Evolutionary conservation across 2,113 vertebrate species (phyloP).

Genomic region (Chaetura pelagica): DNA sequence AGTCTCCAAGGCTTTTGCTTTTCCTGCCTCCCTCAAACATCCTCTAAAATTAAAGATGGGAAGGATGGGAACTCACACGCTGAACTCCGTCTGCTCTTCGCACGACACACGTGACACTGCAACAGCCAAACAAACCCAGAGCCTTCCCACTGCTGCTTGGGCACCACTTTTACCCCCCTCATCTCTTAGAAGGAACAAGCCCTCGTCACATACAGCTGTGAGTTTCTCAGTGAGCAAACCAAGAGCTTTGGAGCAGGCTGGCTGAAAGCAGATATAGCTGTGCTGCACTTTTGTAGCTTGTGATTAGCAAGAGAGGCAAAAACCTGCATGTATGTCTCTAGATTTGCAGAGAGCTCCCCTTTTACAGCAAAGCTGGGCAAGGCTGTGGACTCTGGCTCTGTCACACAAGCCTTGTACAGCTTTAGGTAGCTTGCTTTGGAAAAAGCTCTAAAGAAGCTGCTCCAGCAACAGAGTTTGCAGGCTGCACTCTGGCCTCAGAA

Average conservation of each 20-base stretch:
- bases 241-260: not conserved
- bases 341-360: not conserved
- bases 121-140: slow-evolving; percentile 33
- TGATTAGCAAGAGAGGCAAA: not conserved
- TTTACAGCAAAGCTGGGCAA: not conserved
- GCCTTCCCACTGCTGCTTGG: slow-evolving; percentile 26
- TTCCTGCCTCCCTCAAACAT: slow-evolving; percentile 67
- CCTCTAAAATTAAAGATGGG: slow-evolving; percentile 69
- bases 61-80: slow-evolving; percentile 24
- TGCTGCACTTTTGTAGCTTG: not conserved
- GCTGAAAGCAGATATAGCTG: not conserved
- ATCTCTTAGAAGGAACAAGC: not conserved
- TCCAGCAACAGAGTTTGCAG: not conserved
- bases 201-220: not conserved
- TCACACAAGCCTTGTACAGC: not conserved
- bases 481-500: not conserved
- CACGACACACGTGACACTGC: slow-evolving; percentile 11
- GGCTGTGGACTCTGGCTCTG: not conserved
- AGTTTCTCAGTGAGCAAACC: not conserved
- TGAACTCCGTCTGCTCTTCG: slow-evolving; percentile 36
- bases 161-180: not conserved
- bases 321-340: not conserved
- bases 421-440: fast-evolving
- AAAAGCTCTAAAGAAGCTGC: not conserved
- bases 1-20: slow-evolving; percentile 72